Evolutionary conservation across 2,888 invertebrate genomes (phyloP), one percentile per base, ranked within the genome.

Genomic region (Heterodera filipjevi): DNA sequence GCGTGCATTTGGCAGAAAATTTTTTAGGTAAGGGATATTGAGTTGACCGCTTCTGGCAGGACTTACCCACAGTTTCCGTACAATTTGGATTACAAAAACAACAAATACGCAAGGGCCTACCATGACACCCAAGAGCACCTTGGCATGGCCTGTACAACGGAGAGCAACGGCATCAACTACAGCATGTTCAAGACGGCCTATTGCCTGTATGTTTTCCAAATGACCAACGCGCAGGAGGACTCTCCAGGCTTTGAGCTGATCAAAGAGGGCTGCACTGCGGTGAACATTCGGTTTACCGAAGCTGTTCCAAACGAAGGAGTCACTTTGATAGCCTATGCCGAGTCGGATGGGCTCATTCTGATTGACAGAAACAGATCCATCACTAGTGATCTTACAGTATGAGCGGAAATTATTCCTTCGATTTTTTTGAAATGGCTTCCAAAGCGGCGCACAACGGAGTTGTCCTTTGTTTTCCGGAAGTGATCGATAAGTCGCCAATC

Each of bases 201-300:
- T n/a, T n/a, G n/a, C 22, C 59, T 27, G 6, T 30, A 68, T 32
- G 68, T 30, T 19, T 68, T 68, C 66, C 66, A 66, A 66, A 66
- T 66, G 66, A 14, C 66, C 66, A 66, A 66, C 27, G 27, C 66
- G 66, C 66, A 66, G 27, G 64, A 59, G 64, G 64, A 59, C 64
- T n/a, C 64, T 27, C 64, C 64, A 6, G 64, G 64, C 64, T 59
- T 59, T 59, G 64, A 59, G 64, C 64, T 59, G 64, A 27, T 59
- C 64, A 59, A 59, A 12, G 64, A 59, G 64, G 64, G 64, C 14
- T 59, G 64, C 14, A 59, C 27, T 27, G 27, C 66, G 66, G 66
- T 66, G 19, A 66, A 2, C 66, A 66, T 66, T 66, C 66, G 66
- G 10, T 66, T 66, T 32, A 3, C 66, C 14, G 32, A 19, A 19